These are phyloP conservation scores for Nephila pilipes DNA, from an alignment of 1,140 invertebrate species.

Conservation along the genomic window DNA sequence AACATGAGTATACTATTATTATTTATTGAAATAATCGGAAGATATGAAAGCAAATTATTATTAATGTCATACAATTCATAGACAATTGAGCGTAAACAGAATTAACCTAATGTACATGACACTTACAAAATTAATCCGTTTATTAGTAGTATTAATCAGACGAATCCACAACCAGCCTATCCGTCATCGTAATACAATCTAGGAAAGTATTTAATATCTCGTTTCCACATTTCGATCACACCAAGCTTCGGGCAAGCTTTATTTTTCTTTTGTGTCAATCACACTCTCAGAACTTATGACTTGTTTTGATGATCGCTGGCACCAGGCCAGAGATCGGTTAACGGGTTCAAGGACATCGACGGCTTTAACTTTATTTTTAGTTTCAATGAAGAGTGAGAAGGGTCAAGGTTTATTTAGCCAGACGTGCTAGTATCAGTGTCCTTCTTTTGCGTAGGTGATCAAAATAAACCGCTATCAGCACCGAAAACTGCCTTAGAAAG, in stretches of 20 bases:
- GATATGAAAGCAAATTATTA: too few relatives aligned
- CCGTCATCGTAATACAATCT: too few relatives aligned
- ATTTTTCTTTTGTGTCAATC: neutral
- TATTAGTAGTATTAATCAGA: too few relatives aligned
- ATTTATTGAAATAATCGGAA: too few relatives aligned
- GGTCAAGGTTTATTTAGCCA: neutral
- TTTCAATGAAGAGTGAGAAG: neutral
- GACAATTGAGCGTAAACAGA: too few relatives aligned
- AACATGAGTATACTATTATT: too few relatives aligned
- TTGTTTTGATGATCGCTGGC: neutral
- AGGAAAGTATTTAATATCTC: neutral
- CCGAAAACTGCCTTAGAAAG: neutral
- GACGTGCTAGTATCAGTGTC: neutral
- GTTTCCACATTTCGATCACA: constrained; percentile 14
- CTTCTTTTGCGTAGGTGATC: neutral
- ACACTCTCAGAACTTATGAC: neutral
- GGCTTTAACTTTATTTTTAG: neutral
- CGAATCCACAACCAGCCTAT: too few relatives aligned
- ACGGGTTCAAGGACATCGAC: constrained; percentile 4
- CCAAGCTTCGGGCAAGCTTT: neutral
- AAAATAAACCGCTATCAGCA: neutral
- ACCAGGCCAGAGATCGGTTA: neutral
- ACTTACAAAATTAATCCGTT: too few relatives aligned
- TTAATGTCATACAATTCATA: too few relatives aligned
- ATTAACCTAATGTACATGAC: too few relatives aligned